Conservation (phyloP, 64 coral and sea anemone species). For the Trachythela sp. region DNA sequence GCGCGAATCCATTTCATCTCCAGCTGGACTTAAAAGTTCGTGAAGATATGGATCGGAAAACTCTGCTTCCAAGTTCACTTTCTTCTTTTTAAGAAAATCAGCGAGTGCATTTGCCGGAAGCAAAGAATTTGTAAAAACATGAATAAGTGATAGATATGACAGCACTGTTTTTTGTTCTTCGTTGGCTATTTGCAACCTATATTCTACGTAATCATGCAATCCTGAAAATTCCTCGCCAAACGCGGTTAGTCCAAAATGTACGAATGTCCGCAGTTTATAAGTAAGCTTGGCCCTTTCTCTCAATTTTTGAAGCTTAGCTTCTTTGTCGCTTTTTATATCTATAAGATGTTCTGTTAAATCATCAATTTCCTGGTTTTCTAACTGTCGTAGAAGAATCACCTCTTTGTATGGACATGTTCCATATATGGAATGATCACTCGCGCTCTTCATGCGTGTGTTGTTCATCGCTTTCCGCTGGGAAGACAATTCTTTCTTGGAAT, state of each 20-base stretch:
- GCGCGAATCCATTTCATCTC: conserved; percentile 40
- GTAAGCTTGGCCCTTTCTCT: conserved; percentile 27
- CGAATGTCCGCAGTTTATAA: conserved; percentile 47
- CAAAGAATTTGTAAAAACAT: conserved; percentile 57
- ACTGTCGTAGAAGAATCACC: conserved; percentile 45
- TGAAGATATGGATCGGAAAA: conserved; percentile 56
- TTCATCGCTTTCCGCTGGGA: conserved; percentile 1
- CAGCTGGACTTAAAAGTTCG: conserved; percentile 61
- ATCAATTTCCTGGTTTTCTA: conserved; percentile 34
- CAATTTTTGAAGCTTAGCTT: conserved; percentile 13
- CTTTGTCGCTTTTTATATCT: conserved; percentile 27
- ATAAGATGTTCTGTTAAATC: conserved; percentile 47
- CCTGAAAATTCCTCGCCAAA: conserved; percentile 62
- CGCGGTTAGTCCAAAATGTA: conserved; percentile 54
- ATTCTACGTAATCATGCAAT: conserved; percentile 42
- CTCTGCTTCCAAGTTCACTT: conserved; percentile 54
- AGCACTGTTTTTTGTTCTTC: conserved; percentile 57
- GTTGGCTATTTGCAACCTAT: conserved; percentile 47
- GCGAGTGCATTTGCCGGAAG: conserved; percentile 65
- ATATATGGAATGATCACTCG: conserved; percentile 30
- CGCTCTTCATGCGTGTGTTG: conserved; percentile 9
- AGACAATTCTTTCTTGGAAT: neutral
- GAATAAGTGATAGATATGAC: conserved; percentile 49
- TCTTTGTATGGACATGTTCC: conserved; percentile 59
- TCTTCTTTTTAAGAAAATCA: conserved; percentile 28